A percentile compares a stretch with the other conserved stretches of the same genome.
Conservation (phyloP, 2,797 vertebrate species). For the Danio kyathit region DNA sequence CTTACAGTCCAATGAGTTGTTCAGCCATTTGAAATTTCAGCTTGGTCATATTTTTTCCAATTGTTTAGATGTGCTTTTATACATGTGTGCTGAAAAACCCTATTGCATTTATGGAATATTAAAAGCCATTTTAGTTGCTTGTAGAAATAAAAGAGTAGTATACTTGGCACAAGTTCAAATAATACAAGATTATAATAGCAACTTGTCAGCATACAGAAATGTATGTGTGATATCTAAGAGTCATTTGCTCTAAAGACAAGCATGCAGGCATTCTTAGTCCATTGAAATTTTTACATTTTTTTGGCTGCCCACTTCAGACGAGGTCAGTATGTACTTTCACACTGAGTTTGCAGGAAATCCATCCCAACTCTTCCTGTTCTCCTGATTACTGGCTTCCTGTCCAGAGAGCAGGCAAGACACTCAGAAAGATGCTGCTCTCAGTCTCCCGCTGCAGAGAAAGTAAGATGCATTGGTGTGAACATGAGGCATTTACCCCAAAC, state of each 20-base stretch:
- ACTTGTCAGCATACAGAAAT: background rate
- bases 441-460: constrained; percentile 33
- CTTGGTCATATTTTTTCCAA: background rate
- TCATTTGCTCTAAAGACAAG: background rate
- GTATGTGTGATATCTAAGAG: background rate
- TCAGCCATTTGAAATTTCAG: background rate
- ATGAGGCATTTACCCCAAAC: constrained; percentile 14
- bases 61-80: background rate
- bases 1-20: background rate
- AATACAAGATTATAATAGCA: background rate
- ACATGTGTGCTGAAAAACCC: background rate
- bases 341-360: constrained; percentile 80
- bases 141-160: background rate
- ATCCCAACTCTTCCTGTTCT: constrained; percentile 82
- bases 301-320: constrained; percentile 61
- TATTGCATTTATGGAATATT: background rate
- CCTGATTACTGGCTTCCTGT: constrained; percentile 85
- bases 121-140: background rate
- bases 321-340: constrained; percentile 73
- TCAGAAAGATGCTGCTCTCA: constrained; percentile 50
- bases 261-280: constrained; percentile 26
- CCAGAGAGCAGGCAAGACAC: constrained; percentile 74
- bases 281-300: constrained; percentile 53
- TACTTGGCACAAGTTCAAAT: background rate
- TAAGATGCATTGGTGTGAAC: constrained; percentile 19